Conservation (phyloP, 2,113 vertebrate species). For the Peucedramus taeniatus region DNA sequence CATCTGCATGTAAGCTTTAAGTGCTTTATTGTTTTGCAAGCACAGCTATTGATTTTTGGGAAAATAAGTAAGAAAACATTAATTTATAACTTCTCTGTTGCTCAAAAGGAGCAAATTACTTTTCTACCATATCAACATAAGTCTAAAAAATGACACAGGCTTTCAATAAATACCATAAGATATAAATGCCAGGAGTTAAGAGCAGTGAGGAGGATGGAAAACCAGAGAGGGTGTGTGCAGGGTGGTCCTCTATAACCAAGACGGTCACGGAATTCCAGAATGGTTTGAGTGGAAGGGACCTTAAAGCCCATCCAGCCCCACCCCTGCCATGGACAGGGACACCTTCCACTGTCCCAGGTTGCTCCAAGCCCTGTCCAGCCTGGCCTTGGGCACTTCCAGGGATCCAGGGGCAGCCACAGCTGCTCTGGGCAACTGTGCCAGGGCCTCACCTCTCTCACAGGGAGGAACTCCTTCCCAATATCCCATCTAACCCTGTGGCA, state of each 20-base stretch:
- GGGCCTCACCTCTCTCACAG: accelerated
- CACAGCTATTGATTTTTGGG: not conserved
- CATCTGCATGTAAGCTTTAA: not conserved
- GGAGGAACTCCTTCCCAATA: accelerated
- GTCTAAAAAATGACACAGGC: not conserved
- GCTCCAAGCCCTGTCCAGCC: accelerated
- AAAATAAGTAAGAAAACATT: not conserved
- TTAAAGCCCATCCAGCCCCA: accelerated
- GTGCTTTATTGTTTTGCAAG: not conserved
- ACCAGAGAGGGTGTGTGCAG: not conserved
- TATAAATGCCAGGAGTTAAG: not conserved
- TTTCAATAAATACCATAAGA: not conserved
- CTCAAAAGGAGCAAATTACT: not conserved
- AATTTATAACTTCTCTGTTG: not conserved
- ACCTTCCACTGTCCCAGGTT: accelerated
- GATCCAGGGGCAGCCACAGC: not conserved
- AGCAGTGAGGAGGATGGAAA: not conserved
- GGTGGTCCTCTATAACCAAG: not conserved
- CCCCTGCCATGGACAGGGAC: not conserved
- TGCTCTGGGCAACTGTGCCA: not conserved
- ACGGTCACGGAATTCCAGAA: not conserved
- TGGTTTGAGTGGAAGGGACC: not conserved
- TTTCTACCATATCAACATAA: not conserved
- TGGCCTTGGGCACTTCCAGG: not conserved
- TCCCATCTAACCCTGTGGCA: accelerated